These are phyloP conservation scores for Protonemura montana DNA, from an alignment of 2,888 invertebrate genomes.

Conservation along the genomic window DNA sequence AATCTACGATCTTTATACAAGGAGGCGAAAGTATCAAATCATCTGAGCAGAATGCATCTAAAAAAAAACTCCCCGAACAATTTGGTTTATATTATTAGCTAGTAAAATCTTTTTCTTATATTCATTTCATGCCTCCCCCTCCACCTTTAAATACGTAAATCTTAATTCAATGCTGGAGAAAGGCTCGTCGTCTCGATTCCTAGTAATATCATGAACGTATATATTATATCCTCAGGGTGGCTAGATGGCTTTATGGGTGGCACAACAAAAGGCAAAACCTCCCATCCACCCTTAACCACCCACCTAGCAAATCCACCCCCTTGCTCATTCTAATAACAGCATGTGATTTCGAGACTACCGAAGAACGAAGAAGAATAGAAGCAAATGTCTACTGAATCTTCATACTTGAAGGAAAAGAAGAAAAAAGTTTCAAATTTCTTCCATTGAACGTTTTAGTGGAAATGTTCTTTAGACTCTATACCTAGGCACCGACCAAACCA, in stretches of 20 bases:
- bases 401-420: slow-evolving; percentile 26
- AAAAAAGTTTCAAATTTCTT: slow-evolving; percentile 50
- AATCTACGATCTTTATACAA: neutral
- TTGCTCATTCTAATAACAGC: slow-evolving; percentile 42
- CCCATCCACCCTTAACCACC: slow-evolving; percentile 25
- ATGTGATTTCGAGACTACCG: slow-evolving; percentile 33
- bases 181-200: slow-evolving; percentile 20
- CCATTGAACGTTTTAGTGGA: slow-evolving; percentile 42
- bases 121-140: slow-evolving; percentile 15
- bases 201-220: slow-evolving; percentile 41
- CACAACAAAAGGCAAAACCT: slow-evolving; percentile 45
- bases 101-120: slow-evolving; percentile 30
- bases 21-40: neutral
- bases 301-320: slow-evolving; percentile 25
- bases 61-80: slow-evolving; percentile 33
- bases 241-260: slow-evolving; percentile 38
- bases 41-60: neutral
- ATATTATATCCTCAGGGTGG: slow-evolving; percentile 35
- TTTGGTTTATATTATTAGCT: slow-evolving; percentile 33
- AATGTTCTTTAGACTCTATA: neutral
- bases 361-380: slow-evolving; percentile 36
- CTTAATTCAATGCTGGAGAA: slow-evolving; percentile 39
- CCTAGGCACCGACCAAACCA: neutral
- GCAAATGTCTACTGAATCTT: slow-evolving; percentile 34
- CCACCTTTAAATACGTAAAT: slow-evolving; percentile 39